These are phyloP conservation scores for Papilio helenus DNA, from an alignment of 1,140 invertebrate genomes.

Conservation along the genomic window DNA sequence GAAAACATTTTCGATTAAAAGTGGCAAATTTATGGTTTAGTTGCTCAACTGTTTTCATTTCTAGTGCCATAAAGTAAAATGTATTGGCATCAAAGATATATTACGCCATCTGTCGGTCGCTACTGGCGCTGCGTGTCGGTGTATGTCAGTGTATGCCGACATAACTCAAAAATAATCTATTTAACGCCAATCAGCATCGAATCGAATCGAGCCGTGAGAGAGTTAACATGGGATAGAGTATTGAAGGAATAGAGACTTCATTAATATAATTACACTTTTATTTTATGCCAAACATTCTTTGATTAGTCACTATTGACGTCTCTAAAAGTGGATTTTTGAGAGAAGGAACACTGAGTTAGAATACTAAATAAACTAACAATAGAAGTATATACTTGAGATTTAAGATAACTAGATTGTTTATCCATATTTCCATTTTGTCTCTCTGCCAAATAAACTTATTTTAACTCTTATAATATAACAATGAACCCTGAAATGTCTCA, in stretches of 20 bases:
- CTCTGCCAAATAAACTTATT: not conserved
- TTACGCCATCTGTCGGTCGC: not conserved
- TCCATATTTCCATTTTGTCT: not conserved
- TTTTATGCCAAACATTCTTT: not conserved
- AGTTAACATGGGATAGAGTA: slow-evolving; percentile 39
- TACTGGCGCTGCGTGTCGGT: not conserved
- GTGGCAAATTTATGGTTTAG: not conserved
- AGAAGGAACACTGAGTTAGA: no score
- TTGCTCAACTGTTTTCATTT: slow-evolving; percentile 22
- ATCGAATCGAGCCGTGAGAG: slow-evolving; percentile 46
- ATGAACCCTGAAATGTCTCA: slow-evolving; percentile 7
- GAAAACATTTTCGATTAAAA: not conserved
- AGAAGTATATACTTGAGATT: no score
- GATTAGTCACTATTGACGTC: no score
- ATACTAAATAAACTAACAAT: no score
- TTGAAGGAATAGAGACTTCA: slow-evolving; percentile 16
- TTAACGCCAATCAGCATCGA: slow-evolving; percentile 48
- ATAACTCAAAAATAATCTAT: slow-evolving; percentile 48
- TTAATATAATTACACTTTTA: not conserved
- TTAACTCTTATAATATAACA: not conserved
- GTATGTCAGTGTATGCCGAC: slow-evolving; percentile 35
- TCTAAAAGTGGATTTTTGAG: no score
- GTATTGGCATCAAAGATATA: slow-evolving; percentile 10
- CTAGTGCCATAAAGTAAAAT: slow-evolving; percentile 29
- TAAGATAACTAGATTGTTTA: not conserved